Conservation (phyloP, 2,888 invertebrate species). For the Neria commutata region DNA sequence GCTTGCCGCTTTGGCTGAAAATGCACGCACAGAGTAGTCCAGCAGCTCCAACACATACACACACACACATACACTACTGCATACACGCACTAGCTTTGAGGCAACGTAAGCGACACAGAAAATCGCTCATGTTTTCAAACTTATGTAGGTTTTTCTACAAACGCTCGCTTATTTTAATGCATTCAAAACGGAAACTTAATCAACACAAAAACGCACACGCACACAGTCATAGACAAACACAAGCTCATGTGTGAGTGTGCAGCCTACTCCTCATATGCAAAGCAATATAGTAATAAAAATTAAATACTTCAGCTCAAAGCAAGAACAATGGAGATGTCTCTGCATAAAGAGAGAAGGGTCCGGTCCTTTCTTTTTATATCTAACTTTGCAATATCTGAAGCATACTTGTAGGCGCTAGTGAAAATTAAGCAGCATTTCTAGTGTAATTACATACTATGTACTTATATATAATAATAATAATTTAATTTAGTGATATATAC, state of each 20-base stretch:
- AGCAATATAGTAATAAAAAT: background rate
- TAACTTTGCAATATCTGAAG: background rate
- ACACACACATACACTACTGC: background rate
- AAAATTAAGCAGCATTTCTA: constrained; percentile 6
- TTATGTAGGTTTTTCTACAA: no score
- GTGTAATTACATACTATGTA: no score
- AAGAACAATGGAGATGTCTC: background rate
- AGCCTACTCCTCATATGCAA: background rate
- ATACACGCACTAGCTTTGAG: background rate
- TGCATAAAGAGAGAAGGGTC: no score
- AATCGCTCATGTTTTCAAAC: constrained; percentile 1
- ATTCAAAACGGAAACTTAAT: background rate
- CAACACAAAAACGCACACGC: background rate
- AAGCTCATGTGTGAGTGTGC: no score
- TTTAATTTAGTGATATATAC: no score
- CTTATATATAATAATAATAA: no score
- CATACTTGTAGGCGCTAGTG: constrained; percentile 5
- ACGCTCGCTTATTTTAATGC: background rate
- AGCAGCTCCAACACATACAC: constrained; percentile 3
- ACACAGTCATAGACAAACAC: background rate
- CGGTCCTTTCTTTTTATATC: background rate
- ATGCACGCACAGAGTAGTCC: background rate
- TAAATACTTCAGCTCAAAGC: background rate
- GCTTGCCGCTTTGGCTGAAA: background rate
- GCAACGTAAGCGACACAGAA: background rate